These are phyloP conservation scores for Carassius auratus DNA, from an alignment of 2,113 vertebrate species.

Conservation along the genomic window DNA sequence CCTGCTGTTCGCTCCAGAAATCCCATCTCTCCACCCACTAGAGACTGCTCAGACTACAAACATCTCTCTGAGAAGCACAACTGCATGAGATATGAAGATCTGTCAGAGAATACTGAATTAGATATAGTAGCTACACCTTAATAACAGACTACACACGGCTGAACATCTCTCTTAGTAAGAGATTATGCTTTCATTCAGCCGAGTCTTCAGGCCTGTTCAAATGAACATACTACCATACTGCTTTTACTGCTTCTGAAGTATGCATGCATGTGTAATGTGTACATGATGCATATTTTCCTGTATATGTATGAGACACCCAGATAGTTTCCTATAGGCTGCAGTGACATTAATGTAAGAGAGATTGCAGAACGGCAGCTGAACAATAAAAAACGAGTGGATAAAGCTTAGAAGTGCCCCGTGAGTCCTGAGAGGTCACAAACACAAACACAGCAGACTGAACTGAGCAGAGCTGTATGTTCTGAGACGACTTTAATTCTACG, in stretches of 20 bases:
- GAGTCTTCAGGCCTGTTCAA: not conserved
- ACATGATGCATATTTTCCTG: not conserved
- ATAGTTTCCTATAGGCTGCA: not conserved
- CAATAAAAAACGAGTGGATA: not conserved
- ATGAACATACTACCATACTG: not conserved
- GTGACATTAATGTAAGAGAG: not conserved
- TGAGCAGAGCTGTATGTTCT: too few species aligned
- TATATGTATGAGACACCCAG: not conserved
- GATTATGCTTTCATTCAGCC: slow-evolving; percentile 43
- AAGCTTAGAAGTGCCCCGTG: not conserved
- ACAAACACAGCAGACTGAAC: too few species aligned
- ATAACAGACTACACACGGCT: too few species aligned
- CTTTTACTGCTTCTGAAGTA: not conserved
- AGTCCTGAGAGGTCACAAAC: not conserved
- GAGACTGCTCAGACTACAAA: too few species aligned
- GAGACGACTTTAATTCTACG: too few species aligned
- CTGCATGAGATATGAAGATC: too few species aligned
- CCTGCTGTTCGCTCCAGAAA: too few species aligned
- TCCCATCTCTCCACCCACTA: too few species aligned
- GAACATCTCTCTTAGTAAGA: slow-evolving; percentile 8
- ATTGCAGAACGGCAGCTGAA: not conserved
- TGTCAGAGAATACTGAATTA: too few species aligned
- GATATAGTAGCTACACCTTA: too few species aligned
- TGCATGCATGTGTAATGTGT: not conserved
- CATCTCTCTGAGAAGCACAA: too few species aligned